A percentile compares a stretch with the other conserved stretches of the same genome.
phyloP scores from a whole-genome alignment of 2,113 vertebrate species.

The Urocitellus parryii region DNA sequence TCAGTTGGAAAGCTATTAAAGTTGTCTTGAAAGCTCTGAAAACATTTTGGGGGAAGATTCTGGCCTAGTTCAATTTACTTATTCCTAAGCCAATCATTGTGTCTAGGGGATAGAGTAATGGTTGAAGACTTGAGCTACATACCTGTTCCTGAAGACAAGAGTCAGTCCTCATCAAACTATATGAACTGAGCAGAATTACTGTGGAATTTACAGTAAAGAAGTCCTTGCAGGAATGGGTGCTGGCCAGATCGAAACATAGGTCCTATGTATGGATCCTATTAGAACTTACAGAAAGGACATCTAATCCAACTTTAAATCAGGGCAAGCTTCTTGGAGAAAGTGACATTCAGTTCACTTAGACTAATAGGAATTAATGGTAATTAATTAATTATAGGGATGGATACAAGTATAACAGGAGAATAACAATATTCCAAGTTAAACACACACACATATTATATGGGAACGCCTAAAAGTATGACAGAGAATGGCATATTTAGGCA shows the following conservation, averaged over 20 bases:
- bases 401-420: slow-evolving; percentile 3
- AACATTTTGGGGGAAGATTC: neutral
- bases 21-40: neutral
- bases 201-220: slow-evolving; percentile 19
- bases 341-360: neutral
- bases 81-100: neutral
- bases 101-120: neutral
- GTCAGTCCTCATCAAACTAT: neutral
- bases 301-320: slow-evolving; percentile 15
- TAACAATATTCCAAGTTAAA: slow-evolving; percentile 11
- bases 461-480: neutral
- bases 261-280: neutral
- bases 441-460: neutral
- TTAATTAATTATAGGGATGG: too few relatives aligned
- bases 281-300: neutral
- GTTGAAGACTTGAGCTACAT: neutral
- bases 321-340: slow-evolving; percentile 24
- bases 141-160: neutral
- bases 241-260: neutral
- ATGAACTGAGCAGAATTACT: neutral
- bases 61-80: slow-evolving; percentile 16
- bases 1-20: slow-evolving; percentile 21
- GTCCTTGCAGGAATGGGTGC: neutral
- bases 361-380: slow-evolving; percentile 35
- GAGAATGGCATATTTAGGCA: neutral